Evolutionary conservation across 2,113 vertebrate genomes (phyloP), one percentile per base, ranked within the genome.

Genomic region (Lepus timidus): DNA sequence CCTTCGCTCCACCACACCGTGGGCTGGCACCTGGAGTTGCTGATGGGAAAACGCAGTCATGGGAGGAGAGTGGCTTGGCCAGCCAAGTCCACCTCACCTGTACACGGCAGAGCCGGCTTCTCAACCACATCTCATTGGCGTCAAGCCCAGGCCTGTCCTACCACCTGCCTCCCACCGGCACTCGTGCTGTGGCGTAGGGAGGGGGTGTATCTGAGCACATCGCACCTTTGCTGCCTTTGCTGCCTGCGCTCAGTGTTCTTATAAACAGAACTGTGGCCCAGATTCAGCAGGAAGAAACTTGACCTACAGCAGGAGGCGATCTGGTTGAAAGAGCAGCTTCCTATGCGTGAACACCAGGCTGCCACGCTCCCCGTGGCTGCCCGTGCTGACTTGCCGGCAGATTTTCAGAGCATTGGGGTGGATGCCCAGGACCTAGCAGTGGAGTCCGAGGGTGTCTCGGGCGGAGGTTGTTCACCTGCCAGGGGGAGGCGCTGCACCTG

Each of bases 381-480:
- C 6, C 0, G 8, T 1, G 36, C 12, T 33, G 49, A 5, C 52
- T 25, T 25, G 20, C 58, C 0, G 44, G 29, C 25, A 36, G 33
- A 49, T 74, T 29, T 67, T 27, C 52, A 44, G 44, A 51, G 23
- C 9, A 2, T 33, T 20, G 20, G 33, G 44, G 31, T 31, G 20
- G 16, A 17, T 2, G 33, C 0, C 0, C 11, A 6, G n/a, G 85
- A 44, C 17, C 17, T 0, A 1, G 12, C 4, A 4, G 29, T 19
- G 55, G 58, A 75, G 3, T 13, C 7, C 29, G 65, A 19, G 29
- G 25, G 4, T 79, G 52, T 78, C n/a, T 86, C 9, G 4, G 6
- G 7, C 39, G 23, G 55, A 58, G 65, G 64, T 29, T 27, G 23
- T 74, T 12, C 11, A 22, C 39, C 14, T 70, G 76, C 39, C 49